Evolutionary conservation across 2,797 vertebrate species (phyloP), one percentile per base, ranked within the genome.

Genomic region (Schizopygopsis pylzovi): DNA sequence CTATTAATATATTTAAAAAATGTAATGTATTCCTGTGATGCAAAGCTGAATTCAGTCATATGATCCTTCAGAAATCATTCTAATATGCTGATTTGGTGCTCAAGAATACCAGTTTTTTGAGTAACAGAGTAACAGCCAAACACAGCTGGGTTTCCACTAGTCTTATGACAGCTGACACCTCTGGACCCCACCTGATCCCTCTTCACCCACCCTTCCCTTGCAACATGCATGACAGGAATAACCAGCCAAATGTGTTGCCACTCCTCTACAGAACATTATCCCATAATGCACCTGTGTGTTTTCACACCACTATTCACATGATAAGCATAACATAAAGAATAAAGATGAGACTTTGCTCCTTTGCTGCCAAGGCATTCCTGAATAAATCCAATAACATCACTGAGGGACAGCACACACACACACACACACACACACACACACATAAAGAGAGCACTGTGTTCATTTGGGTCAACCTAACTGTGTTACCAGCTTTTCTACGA

Each of bases 341-440:
- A 16, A 37, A 67, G 20, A 47, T 37, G n/a, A 22, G 56, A 82
- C 37, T 41, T 65, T 63, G 37, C 49, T 65, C 84, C 37, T 73
- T 47, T 87, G 33, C 63, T 67, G 56, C 63, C 33, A 41, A 41
- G 52, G 54, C 83, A 85, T 85, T 89, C 80, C 76, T 83, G 25
- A 70, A 87, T 15, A 83, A 78, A 85, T 81, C 59, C 20, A 82
- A 83, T 83, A 67, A 75, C 10, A 83, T 87, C 41, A 85, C 67
- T 4, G 67, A 22, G 59, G 37, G 47, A 59, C 12, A 77, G n/a
- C 59, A 85, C 39, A 84, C 77, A 16, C 56, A 77, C 59, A 85
- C 39, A 84, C 77, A 16, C 56, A 84, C 39, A 84, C 76, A 33
- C 56, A 49, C 9, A 78, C 52, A 85, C 39, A 59, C 56, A 47